Conservation (phyloP, 2,888 invertebrate genomes). For the Neocrepidodera transversa region DNA sequence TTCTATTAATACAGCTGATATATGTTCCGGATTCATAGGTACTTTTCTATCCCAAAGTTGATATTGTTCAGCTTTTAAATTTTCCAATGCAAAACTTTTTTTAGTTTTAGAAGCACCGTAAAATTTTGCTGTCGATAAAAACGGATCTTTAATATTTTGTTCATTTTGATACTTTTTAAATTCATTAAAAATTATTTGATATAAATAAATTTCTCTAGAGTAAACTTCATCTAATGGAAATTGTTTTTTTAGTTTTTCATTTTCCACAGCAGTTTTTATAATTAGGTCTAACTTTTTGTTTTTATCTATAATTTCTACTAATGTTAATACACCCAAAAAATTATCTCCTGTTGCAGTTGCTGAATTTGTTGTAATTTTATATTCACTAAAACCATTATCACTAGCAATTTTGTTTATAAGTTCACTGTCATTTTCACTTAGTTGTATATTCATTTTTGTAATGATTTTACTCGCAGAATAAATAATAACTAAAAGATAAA, state of each 20-base stretch:
- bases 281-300: conserved; percentile 40
- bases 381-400: conserved; percentile 21
- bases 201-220: conserved; percentile 48
- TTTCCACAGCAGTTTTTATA: conserved; percentile 47
- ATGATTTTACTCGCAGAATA: too few relatives aligned
- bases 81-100: conserved; percentile 47
- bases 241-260: conserved; percentile 39
- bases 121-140: conserved; percentile 19
- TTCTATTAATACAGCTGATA: conserved; percentile 46
- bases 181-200: conserved; percentile 42
- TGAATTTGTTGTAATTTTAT: conserved; percentile 1
- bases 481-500: too few relatives aligned
- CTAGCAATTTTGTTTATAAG: conserved; percentile 15
- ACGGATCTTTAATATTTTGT: conserved; percentile 9
- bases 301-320: conserved; percentile 27
- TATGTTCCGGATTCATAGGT: conserved; percentile 49
- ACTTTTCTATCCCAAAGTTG: conserved; percentile 44
- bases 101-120: conserved; percentile 29
- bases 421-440: neutral
- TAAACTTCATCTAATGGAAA: conserved; percentile 42
- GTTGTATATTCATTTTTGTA: neutral
- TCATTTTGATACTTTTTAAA: conserved; percentile 47
- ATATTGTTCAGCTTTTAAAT: conserved; percentile 45
- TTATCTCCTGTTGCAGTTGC: conserved; percentile 37
- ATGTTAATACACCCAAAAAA: conserved; percentile 44